Evolutionary conservation across 2,113 vertebrate species (phyloP).

Genomic region (Gobius niger): DNA sequence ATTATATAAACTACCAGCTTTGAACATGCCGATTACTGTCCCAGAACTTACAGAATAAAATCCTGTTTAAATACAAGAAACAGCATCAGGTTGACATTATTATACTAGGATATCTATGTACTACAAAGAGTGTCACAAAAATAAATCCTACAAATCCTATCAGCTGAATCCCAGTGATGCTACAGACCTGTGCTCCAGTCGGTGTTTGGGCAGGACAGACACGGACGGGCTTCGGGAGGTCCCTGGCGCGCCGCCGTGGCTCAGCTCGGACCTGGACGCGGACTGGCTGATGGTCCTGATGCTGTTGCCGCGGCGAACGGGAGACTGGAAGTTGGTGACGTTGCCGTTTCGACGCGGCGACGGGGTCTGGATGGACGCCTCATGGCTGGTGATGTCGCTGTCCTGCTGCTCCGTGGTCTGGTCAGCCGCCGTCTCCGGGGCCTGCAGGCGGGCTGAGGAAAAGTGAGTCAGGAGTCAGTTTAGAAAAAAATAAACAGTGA

Average conservation of each 20-base stretch:
- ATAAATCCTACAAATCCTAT: neutral
- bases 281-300: conserved; percentile 82
- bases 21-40: conserved; percentile 26
- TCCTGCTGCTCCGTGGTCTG: conserved; percentile 78
- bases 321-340: conserved; percentile 77
- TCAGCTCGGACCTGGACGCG: conserved; percentile 67
- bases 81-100: conserved; percentile 4
- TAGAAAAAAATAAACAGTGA: neutral
- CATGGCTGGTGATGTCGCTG: conserved; percentile 77
- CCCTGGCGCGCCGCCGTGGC: conserved; percentile 40
- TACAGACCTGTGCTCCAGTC: conserved; percentile 63
- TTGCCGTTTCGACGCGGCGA: conserved; percentile 80
- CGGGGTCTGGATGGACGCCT: conserved; percentile 71
- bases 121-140: conserved; percentile 64
- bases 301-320: conserved; percentile 68
- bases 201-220: conserved; percentile 69
- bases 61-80: conserved; percentile 4
- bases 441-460: conserved; percentile 81
- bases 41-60: conserved; percentile 23
- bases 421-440: conserved; percentile 75
- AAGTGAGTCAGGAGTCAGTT: neutral
- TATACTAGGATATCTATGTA: neutral
- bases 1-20: neutral
- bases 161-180: conserved; percentile 25
- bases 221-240: conserved; percentile 62